phyloP scores from a whole-genome alignment of 2,797 vertebrate genomes.

The Chromis chromis region DNA sequence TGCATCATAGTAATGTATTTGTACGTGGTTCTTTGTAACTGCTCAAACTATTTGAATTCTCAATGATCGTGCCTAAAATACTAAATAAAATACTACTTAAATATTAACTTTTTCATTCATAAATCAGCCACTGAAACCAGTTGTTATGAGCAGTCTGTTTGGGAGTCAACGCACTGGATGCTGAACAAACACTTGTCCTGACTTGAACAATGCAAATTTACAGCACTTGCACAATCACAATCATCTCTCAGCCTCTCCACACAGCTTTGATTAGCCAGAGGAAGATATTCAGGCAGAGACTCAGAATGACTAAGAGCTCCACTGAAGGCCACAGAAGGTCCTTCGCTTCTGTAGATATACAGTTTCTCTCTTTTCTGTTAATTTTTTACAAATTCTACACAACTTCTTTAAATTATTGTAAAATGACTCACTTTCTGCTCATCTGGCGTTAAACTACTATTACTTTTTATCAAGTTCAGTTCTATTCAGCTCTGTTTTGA shows the following conservation, averaged over 20 bases:
- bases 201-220: not conserved
- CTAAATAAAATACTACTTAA: not conserved
- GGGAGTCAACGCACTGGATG: not conserved
- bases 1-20: not conserved
- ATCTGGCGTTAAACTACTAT: not conserved
- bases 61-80: not conserved
- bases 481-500: too few relatives aligned
- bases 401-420: not conserved
- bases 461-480: not conserved
- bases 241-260: not conserved
- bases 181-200: not conserved
- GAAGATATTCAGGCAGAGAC: not conserved
- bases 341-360: not conserved
- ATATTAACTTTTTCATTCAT: not conserved
- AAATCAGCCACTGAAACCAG: not conserved
- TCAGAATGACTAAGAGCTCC: not conserved
- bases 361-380: not conserved
- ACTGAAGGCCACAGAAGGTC: not conserved
- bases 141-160: not conserved
- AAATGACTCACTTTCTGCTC: not conserved
- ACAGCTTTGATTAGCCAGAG: not conserved
- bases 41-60: slow-evolving; percentile 18
- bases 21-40: slow-evolving; percentile 12
- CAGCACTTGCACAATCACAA: not conserved
- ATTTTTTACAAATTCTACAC: not conserved